Evolutionary conservation across 2,888 invertebrate genomes (phyloP).

Genomic region (Drosophila mulleri): DNA sequence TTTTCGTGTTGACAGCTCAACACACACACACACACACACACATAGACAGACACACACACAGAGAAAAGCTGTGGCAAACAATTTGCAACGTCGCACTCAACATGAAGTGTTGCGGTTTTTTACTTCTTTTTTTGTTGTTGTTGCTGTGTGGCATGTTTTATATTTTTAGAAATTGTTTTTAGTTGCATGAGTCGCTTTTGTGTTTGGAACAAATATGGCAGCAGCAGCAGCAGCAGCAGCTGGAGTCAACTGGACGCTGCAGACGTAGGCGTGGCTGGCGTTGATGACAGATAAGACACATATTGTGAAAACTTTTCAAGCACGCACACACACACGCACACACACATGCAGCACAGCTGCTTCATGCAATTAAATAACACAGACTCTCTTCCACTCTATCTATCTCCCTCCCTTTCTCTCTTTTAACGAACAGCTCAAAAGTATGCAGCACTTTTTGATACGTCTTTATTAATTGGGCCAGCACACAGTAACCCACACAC

Average conservation of each 20-base stretch:
- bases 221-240: slow-evolving; percentile 6
- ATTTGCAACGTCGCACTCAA: slow-evolving; percentile 73
- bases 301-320: slow-evolving; percentile 45
- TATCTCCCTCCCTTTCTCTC: not conserved
- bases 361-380: slow-evolving; percentile 23
- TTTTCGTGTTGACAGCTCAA: slow-evolving; percentile 50
- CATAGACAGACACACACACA: slow-evolving; percentile 7
- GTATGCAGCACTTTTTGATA: slow-evolving; percentile 54
- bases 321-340: not conserved
- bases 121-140: slow-evolving; percentile 32
- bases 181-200: slow-evolving; percentile 58
- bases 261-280: slow-evolving; percentile 19
- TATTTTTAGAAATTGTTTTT: slow-evolving; percentile 79
- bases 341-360: slow-evolving; percentile 17
- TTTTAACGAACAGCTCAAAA: slow-evolving; percentile 34
- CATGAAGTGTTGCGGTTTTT: slow-evolving; percentile 73
- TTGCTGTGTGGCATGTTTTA: slow-evolving; percentile 55
- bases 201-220: slow-evolving; percentile 22
- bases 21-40: slow-evolving; percentile 20
- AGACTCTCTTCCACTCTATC: not conserved
- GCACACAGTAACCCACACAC: not conserved
- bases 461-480: slow-evolving; percentile 52
- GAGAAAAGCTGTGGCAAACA: slow-evolving; percentile 54
- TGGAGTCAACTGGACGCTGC: slow-evolving; percentile 26
- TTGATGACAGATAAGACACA: slow-evolving; percentile 79